Evolutionary conservation across 2,888 invertebrate genomes (phyloP), one percentile per base, ranked within the genome.

Genomic region (Macrophya annulata): DNA sequence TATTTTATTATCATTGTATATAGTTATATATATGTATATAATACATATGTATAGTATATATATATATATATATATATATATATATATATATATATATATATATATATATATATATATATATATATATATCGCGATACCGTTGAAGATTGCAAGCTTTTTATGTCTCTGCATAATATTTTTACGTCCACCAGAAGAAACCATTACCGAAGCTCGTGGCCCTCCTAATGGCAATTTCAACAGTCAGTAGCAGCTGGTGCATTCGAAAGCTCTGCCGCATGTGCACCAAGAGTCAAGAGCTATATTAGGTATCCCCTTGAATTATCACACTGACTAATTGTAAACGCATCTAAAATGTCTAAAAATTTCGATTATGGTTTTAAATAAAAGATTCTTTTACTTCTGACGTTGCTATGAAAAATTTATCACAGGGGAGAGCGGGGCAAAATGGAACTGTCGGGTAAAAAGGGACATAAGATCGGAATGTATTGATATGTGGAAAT

Each of bases 221-320:
- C 37, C 79, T 79, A 79, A 55, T 79, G 79, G 79, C 79, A 79
- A 59, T 79, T 79, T 79, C 79, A 79, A 51, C 55, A 45, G 79
- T 79, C 79, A 55, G 51, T 55, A 48, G n/a, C 79, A 79, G 55
- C 79, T 55, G 79, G 79, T 79, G 79, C 79, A 79, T 79, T 79
- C 79, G 51, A 79, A 79, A 79, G 48, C 43, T 21, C 45, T 12
- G 48, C 48, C 43, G 17, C 48, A 4, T 48, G 21, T 74, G 48
- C 74, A 76, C 1, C 4, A 76, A 25, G n/a, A 71, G 71, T 71
- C 17, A 71, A 71, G 71, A 71, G 40, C 40, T 31, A 31, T 4
- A 37, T 25, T 25, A 40, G 6, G 40, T 10, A 71, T 17, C 40
- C 71, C 40, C 71, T 71, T 71, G n/a, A 71, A 71, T 40, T 71